Evolutionary conservation across 2,797 vertebrate species (phyloP).

Genomic region (Cryptoprocta ferox): DNA sequence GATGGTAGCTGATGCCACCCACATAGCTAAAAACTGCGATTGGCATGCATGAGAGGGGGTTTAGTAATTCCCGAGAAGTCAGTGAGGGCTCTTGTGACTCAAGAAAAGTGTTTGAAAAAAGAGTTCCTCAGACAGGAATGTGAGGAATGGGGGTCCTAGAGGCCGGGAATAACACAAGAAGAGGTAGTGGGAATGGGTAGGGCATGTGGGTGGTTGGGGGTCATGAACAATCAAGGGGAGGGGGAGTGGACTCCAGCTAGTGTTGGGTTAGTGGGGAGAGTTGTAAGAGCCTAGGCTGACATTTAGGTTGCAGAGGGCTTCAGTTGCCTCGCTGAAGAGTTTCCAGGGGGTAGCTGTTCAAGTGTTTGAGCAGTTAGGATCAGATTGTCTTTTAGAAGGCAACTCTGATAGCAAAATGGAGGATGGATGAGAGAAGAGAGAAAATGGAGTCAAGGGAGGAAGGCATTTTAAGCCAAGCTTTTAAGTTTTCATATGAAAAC

Average conservation of each 20-base stretch:
- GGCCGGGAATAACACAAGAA: background rate
- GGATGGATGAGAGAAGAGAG: background rate
- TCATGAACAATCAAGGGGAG: background rate
- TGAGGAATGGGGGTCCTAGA: background rate
- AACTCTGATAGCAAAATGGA: background rate
- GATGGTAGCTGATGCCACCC: background rate
- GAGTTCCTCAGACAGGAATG: background rate
- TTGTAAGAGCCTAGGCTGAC: background rate
- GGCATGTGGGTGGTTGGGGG: too few relatives aligned
- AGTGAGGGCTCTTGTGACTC: background rate
- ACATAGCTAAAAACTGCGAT: background rate
- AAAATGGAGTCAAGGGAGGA: background rate
- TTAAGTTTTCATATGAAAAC: background rate
- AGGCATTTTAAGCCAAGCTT: background rate
- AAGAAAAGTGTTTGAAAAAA: background rate
- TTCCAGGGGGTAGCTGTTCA: background rate
- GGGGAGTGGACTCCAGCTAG: background rate
- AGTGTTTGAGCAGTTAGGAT: background rate
- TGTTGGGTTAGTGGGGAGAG: background rate
- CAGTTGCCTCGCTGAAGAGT: background rate
- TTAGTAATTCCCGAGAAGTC: background rate
- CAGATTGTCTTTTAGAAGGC: background rate
- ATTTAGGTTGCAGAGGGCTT: background rate
- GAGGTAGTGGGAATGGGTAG: background rate
- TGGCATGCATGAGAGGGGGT: background rate